phyloP scores from a whole-genome alignment of 1,140 invertebrate genomes.

The Diuraphis noxia region DNA sequence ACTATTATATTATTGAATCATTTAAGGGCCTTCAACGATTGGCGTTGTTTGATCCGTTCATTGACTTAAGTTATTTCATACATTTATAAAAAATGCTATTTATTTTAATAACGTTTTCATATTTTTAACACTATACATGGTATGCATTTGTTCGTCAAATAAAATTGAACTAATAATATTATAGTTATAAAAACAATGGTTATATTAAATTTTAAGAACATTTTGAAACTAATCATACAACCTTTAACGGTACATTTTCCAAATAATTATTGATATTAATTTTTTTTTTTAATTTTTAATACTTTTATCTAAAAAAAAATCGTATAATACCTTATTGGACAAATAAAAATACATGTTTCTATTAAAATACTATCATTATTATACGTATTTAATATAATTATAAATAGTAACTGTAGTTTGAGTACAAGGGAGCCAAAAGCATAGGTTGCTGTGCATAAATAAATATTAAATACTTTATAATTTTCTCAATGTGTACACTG shows the following conservation, averaged over 20 bases:
- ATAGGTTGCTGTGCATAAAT: background rate
- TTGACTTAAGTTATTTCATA: background rate
- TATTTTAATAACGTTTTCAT: background rate
- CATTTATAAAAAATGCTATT: background rate
- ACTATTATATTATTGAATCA: background rate
- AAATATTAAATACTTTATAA: conserved; percentile 7
- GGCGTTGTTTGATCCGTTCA: background rate
- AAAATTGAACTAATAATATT: background rate
- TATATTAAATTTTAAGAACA: too few relatives aligned
- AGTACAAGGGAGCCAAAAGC: background rate
- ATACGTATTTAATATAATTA: too few relatives aligned
- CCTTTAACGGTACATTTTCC: too few relatives aligned
- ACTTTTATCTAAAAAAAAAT: too few relatives aligned
- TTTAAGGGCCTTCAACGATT: background rate
- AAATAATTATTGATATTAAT: too few relatives aligned
- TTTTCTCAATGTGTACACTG: background rate
- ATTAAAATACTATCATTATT: too few relatives aligned
- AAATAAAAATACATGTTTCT: too few relatives aligned
- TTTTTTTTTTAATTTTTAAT: too few relatives aligned
- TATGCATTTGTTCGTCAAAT: background rate
- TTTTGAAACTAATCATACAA: too few relatives aligned
- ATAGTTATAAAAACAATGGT: background rate
- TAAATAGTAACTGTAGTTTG: too few relatives aligned
- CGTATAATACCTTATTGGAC: too few relatives aligned
- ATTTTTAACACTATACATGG: background rate